phyloP scores from a whole-genome alignment of 1,140 invertebrate genomes.

The Thaumatotibia leucotreta region DNA sequence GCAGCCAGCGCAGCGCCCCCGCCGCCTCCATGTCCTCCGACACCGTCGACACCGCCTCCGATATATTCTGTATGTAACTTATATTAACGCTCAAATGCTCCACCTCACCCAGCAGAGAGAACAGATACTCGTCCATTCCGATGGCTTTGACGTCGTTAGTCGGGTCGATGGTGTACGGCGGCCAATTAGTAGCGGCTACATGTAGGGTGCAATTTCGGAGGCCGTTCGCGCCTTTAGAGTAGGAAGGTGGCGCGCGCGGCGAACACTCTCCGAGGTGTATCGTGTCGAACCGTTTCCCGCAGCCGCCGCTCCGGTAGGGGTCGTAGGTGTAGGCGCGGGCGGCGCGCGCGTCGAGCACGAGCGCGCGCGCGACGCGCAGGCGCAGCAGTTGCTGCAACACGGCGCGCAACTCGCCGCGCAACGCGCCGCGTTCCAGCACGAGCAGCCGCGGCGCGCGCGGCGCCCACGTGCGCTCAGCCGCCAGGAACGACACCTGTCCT shows the following conservation, averaged over 20 bases:
- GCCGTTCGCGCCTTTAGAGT: slow-evolving; percentile 26
- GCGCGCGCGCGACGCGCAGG: slow-evolving; percentile 29
- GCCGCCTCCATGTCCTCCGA: slow-evolving; percentile 26
- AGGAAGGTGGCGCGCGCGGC: slow-evolving; percentile 11
- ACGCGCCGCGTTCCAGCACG: neutral
- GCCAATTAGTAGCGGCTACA: slow-evolving; percentile 31
- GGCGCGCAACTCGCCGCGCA: neutral
- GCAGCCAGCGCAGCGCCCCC: slow-evolving; percentile 35
- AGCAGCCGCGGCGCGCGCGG: slow-evolving; percentile 9
- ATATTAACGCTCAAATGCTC: slow-evolving; percentile 42
- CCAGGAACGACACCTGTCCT: neutral
- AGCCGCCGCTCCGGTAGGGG: slow-evolving; percentile 43
- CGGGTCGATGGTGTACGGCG: slow-evolving; percentile 37
- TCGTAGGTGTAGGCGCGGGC: slow-evolving; percentile 40
- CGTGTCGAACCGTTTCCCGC: slow-evolving; percentile 27
- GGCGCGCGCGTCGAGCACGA: slow-evolving; percentile 29
- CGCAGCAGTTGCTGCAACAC: slow-evolving; percentile 25
- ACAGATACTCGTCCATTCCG: slow-evolving; percentile 43
- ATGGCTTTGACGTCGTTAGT: neutral
- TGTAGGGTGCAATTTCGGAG: slow-evolving; percentile 37
- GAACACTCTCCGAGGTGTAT: slow-evolving; percentile 22
- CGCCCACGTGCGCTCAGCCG: slow-evolving; percentile 12
- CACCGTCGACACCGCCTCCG: slow-evolving; percentile 32
- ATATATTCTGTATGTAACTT: slow-evolving; percentile 25
- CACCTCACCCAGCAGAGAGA: slow-evolving; percentile 30